Conservation (phyloP, 2,797 vertebrate genomes). For the Phalloptychus januarius region DNA sequence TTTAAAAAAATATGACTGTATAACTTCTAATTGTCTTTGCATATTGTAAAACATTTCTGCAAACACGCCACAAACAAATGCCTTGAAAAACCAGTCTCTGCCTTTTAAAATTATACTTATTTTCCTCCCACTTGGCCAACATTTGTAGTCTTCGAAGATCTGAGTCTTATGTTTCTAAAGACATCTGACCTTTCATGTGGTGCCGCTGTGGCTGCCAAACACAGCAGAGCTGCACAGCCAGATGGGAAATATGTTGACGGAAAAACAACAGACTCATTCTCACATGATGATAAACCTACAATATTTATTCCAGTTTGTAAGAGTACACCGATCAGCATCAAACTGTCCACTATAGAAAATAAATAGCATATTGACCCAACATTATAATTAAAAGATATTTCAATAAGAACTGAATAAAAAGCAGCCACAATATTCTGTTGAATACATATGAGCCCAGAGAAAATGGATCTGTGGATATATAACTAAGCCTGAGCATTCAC, state of each 20-base stretch:
- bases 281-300: not conserved
- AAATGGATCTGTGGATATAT: conserved; percentile 17
- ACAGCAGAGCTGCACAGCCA: not conserved
- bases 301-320: not conserved
- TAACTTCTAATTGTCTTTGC: not conserved
- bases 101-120: not conserved
- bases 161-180: not conserved
- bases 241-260: not conserved
- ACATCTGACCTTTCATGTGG: conserved; percentile 1
- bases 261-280: not conserved
- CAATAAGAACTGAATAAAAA: not conserved
- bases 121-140: not conserved
- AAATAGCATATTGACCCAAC: not conserved
- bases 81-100: not conserved
- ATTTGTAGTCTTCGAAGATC: not conserved
- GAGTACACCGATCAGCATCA: not conserved
- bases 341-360: conserved; percentile 7
- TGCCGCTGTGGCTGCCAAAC: not conserved
- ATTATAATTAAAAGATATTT: not conserved
- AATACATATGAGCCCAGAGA: conserved; percentile 6
- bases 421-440: not conserved
- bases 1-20: not conserved
- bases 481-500: conserved; percentile 4
- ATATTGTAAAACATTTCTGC: not conserved
- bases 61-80: not conserved